Conservation (phyloP, 2,888 invertebrate genomes). For the Alcis repandata region DNA sequence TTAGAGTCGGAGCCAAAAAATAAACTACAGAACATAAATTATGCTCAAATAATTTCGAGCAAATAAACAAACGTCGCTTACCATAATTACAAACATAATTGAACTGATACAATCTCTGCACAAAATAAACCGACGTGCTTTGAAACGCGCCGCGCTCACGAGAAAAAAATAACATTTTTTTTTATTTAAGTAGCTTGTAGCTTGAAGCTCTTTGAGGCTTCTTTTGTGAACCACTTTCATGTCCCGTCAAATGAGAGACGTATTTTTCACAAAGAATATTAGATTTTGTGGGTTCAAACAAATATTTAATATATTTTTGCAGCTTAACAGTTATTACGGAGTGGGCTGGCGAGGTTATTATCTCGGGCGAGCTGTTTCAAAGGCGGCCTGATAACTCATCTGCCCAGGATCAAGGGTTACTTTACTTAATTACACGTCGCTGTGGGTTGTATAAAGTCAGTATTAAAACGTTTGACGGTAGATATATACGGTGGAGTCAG, state of each 20-base stretch:
- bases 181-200: constrained; percentile 15
- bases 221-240: constrained; percentile 19
- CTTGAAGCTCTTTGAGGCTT: constrained; percentile 18
- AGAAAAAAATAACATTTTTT: constrained; percentile 15
- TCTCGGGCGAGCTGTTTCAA: constrained; percentile 13
- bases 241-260: constrained; percentile 25
- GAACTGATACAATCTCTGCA: constrained; percentile 16
- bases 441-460: not conserved
- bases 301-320: constrained; percentile 24
- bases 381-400: constrained; percentile 19
- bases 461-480: not conserved
- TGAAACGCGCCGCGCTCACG: not conserved
- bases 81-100: constrained; percentile 16
- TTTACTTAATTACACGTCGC: constrained; percentile 5
- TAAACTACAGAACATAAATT: constrained; percentile 11
- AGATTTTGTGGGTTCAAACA: constrained; percentile 24
- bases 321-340: constrained; percentile 16
- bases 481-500: not conserved
- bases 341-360: constrained; percentile 11
- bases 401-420: constrained; percentile 7
- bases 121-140: constrained; percentile 13
- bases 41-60: constrained; percentile 11
- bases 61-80: constrained; percentile 17
- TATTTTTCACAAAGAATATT: constrained; percentile 32
- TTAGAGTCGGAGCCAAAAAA: constrained; percentile 13